Percentiles rank a stretch among this genome's conserved stretches.
phyloP scores from a whole-genome alignment of 1,140 invertebrate species.

The Musca vetustissima region DNA sequence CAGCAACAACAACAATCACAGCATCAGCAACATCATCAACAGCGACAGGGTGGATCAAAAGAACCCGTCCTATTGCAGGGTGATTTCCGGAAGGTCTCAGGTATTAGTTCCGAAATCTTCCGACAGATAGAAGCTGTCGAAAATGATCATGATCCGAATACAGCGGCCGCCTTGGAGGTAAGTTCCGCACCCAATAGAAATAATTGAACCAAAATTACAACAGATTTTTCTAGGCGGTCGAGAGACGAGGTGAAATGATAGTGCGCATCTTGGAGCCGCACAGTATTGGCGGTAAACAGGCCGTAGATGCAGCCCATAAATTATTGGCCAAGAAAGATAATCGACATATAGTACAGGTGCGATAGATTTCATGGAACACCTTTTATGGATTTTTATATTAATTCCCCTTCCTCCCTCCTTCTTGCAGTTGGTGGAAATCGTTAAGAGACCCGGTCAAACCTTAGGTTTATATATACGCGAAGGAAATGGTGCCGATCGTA shows the following conservation, averaged over 20 bases:
- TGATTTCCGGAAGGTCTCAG: constrained; percentile 87
- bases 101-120: constrained; percentile 93
- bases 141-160: constrained; percentile 90
- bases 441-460: constrained; percentile 97
- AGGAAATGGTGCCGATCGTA: constrained; percentile 90
- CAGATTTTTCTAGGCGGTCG: constrained; percentile 68
- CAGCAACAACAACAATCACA: constrained; percentile 55
- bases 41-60: constrained; percentile 62
- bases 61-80: constrained; percentile 89
- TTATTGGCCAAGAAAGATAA: constrained; percentile 66
- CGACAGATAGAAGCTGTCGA: constrained; percentile 94
- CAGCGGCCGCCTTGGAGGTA: constrained; percentile 82
- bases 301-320: constrained; percentile 79
- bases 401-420: neutral
- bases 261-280: constrained; percentile 85
- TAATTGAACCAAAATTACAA: constrained; percentile 2
- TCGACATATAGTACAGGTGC: constrained; percentile 64
- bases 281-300: constrained; percentile 76
- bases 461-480: constrained; percentile 97
- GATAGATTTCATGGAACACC: no score
- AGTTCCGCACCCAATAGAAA: no score
- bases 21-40: constrained; percentile 61
- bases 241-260: constrained; percentile 91
- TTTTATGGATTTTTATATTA: neutral
- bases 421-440: constrained; percentile 95